Base-by-base conservation (phyloP, 1,140 invertebrate species). In the Drosophila tani region DNA sequence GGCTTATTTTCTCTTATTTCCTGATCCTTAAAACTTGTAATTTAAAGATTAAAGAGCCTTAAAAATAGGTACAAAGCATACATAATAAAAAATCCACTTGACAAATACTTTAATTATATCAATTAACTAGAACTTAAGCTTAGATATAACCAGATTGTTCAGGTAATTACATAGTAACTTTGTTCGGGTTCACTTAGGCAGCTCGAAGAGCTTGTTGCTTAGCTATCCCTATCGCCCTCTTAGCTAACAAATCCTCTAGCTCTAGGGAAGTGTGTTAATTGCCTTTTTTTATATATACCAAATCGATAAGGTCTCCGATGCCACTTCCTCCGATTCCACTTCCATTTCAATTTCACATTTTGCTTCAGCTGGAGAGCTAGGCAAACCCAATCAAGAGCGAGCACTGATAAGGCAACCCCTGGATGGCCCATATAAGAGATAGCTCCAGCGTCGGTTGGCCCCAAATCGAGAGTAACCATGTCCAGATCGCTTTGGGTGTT, bases 341-440 rank as follows among this genome's bases (percentile, higher is more conserved):
- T 45, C 56, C 55, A 24, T 24, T 24, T 56, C 32, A 32, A 35
- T 11, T 35, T 35, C 27, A 24, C 21, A 24, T 24, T 24, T 24
- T 24, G n/a, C 9, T 32, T 5, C 6, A n/a, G 19, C n/a, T 70
- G 40, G 40, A 70, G 67, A 70, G 67, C 67, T 17, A 40, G 49
- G 14, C 65, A 69, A 70, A 70, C 67, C 40, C 32, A 45, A 46
- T 38, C 14, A 9, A 35, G 41, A 47, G 15, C 27, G 21, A 38
- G 32, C 50, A 24, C 70, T 74, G 70, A 74, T 74, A 74, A 74
- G 45, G 12, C 29, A n/a, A n/a, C 9, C 38, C 46, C 47, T 11
- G 35, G 40, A 1, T 35, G 40, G 17, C 17, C 50, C 53, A 41
- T 71, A 71, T 71, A 73, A 74, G 68, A 21, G 46, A 51, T 43